Base-by-base conservation (phyloP, 2,888 invertebrate species). In the Ennomos quercinarius region DNA sequence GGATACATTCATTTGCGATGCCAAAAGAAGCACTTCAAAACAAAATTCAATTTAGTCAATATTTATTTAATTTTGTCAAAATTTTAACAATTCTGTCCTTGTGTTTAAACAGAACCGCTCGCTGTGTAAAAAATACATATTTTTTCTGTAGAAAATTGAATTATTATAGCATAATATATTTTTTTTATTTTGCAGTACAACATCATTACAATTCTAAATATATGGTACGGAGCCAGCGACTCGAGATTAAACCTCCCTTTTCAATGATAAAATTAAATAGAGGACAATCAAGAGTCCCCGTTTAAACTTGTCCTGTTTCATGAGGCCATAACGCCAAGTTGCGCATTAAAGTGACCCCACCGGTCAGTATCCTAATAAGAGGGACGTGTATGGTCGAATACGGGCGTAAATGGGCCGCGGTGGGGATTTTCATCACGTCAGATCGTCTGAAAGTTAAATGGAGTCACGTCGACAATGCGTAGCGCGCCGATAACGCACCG, bases 371-470 rank as follows among this genome's bases (percentile, higher is more conserved):
- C 65, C 67, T 69, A 67, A 69, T 69, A 66, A 67, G 64, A 61
- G 69, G 41, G 59, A 59, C 65, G 64, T 67, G 64, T 69, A 64
- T 69, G 69, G 69, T 65, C 56, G 65, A 64, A 65, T 47, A 55
- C 40, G 53, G 60, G 51, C 62, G 61, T 68, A 69, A 60, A 70
- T 66, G 61, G 67, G 63, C 55, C 63, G 68, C 65, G 57, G 61
- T 66, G 63, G 66, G 68, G 69, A 69, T 73, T 77, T 73, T 70
- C 70, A 71, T 69, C 73, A 67, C 68, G 70, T 73, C 71, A 71
- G 75, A 75, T 69, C 67, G 69, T 70, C 70, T 66, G 61, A 69
- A 77, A 77, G 71, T 75, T 78, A 72, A 76, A 77, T 77, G 71
- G 72, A 79, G 74, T 77, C 77, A 77, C 77, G 80, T 78, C 72